Evolutionary conservation across 2,113 vertebrate genomes (phyloP).

Genomic region (Aegotheles bennettii): DNA sequence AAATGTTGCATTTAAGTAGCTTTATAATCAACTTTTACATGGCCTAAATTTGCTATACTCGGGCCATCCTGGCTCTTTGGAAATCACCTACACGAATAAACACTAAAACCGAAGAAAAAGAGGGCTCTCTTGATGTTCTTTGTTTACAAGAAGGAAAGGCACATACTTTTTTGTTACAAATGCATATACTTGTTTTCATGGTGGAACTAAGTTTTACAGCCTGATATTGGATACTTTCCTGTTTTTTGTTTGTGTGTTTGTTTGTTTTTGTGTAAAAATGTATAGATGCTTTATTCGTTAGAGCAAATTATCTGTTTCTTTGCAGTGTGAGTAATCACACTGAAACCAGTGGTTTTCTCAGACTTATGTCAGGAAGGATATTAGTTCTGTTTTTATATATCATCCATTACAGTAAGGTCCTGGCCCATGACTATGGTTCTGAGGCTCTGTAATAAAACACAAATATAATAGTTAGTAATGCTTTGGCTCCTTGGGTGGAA

Average conservation of each 20-base stretch:
- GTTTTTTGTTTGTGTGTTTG: not conserved
- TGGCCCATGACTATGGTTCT: not conserved
- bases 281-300: not conserved
- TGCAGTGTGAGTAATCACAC: not conserved
- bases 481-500: constrained; percentile 40
- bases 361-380: not conserved
- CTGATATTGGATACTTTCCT: not conserved
- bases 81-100: not conserved
- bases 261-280: not conserved
- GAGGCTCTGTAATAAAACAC: not conserved
- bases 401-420: not conserved
- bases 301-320: not conserved
- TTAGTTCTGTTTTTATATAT: not conserved
- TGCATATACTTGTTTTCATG: not conserved
- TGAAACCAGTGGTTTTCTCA: not conserved
- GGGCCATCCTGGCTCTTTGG: not conserved
- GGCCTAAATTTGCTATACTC: constrained; percentile 41
- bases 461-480: constrained; percentile 44
- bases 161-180: not conserved
- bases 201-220: not conserved
- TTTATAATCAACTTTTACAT: constrained; percentile 36
- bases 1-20: constrained; percentile 36
- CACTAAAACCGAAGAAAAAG: not conserved
- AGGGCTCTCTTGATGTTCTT: not conserved
- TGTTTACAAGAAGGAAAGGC: not conserved